Evolutionary conservation across 2,797 vertebrate genomes (phyloP), one percentile per base, ranked within the genome.

Genomic region (Hyperoplus immaculatus): DNA sequence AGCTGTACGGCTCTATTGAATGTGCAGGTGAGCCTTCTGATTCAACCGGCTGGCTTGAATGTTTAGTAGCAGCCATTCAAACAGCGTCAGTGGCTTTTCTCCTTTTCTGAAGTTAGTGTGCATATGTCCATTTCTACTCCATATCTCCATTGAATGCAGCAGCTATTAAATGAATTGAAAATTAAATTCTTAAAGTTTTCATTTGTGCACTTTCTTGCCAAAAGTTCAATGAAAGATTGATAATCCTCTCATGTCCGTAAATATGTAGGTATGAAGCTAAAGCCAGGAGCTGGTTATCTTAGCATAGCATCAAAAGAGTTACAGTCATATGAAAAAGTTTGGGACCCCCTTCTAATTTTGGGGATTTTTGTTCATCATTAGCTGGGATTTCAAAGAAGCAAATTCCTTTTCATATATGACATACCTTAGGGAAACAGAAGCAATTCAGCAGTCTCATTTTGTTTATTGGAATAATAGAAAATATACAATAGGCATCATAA

Each of bases 1-100:
- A 58, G 46, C 29, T 60, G 15, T 38, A 41, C 43, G 66, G 60
- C 36, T 51, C 50, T n/a, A 16, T 18, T 11, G 45, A 53, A 75
- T 41, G 51, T 11, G 60, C 45, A 46, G 18, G 18, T 56, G 60
- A 73, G 42, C 13, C 10, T 0, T 45, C 10, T 16, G 56, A 62
- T 21, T 41, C 5, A 54, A 46, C 21, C 21, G 8, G 2, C 11
- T 58, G 45, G 8, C 58, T 54, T 69, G n/a, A n/a, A 10, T 66
- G n/a, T 56, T 8, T 18, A 63, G 54, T 8, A 53, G 55, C 49
- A 41, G 29, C 45, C 11, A 51, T 12, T 68, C 36, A 73, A 51
- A 58, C 18, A 69, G 56, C 18, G 38, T 70, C 42, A 21, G 16
- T 9, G 15, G 15, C 38, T 29, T 51, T 55, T 60, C 29, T 11